Evolutionary conservation across 1,140 invertebrate species (phyloP), one percentile per base, ranked within the genome.

Genomic region (Sarcophaga peregrina): DNA sequence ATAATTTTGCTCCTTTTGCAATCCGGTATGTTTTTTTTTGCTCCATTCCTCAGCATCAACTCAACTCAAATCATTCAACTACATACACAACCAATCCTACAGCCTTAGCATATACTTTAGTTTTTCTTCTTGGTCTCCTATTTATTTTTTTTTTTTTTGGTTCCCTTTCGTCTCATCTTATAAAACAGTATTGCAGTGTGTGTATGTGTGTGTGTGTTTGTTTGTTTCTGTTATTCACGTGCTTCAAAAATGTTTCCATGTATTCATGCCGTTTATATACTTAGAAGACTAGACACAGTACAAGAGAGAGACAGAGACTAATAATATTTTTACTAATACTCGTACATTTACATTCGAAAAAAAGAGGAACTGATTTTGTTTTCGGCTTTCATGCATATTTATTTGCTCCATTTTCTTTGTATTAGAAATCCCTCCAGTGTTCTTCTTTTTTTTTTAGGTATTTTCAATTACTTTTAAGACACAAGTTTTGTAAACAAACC

Each of bases 1-100:
- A 17, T 82, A 47, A 62, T 83, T 75, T 37, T 83, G 72, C 68
- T 83, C 8, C 80, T 83, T 37, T 81, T 80, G 73, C 62, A 83
- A 75, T 72, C 80, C 73, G 83, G 83, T 83, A 73, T 48, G 83
- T 83, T 62, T 37, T 4, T 37, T n/a, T n/a, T n/a, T n/a, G n/a
- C n/a, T n/a, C n/a, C n/a, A n/a, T n/a, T n/a, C n/a, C n/a, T 48
- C 15, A 5, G 7, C 8, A 37, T 75, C 74, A n/a, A 74, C 13
- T 37, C 58, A 62, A 50, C 10, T 80, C n/a, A n/a, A n/a, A n/a
- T n/a, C n/a, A n/a, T n/a, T n/a, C n/a, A n/a, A 4, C 20, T 68
- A 11, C 46, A 20, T 74, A 50, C 74, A 72, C 25, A 37, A 37
- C 25, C 25, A 37, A 2, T 37, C 25, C 25, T 37, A 37, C 1